A percentile compares a stretch with the other conserved stretches of the same genome.
These are phyloP conservation scores for Paramacrobiotus metropolitanus DNA, from an alignment of 1,140 invertebrate genomes.

Conservation along the genomic window DNA sequence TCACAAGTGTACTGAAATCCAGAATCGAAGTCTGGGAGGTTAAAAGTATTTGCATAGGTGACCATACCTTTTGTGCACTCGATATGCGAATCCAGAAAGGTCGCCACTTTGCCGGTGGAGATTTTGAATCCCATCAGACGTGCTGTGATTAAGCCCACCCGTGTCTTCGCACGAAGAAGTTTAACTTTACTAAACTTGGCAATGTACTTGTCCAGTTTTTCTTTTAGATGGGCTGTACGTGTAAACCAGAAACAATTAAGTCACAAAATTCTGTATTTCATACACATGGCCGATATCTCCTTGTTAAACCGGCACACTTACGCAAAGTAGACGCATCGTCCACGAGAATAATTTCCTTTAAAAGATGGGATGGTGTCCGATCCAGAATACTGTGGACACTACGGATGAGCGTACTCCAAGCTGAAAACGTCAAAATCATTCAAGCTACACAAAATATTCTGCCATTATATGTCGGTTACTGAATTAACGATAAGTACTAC, in stretches of 20 bases:
- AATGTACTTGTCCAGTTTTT: conserved; percentile 39
- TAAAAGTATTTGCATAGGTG: too few relatives aligned
- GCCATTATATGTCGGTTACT: too few relatives aligned
- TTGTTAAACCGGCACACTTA: too few relatives aligned
- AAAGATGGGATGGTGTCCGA: conserved; percentile 42
- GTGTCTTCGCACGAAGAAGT: conserved; percentile 42
- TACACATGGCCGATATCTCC: not conserved
- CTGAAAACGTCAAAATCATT: too few relatives aligned
- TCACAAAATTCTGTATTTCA: not conserved
- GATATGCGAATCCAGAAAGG: conserved; percentile 4
- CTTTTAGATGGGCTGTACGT: conserved; percentile 30
- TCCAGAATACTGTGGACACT: conserved; percentile 72
- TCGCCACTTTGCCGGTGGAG: conserved; percentile 41
- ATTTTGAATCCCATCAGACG: conserved; percentile 61
- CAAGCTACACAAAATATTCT: too few relatives aligned
- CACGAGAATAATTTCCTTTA: conserved; percentile 77
- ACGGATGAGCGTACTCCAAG: conserved; percentile 57
- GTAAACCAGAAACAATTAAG: not conserved
- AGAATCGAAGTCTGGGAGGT: too few relatives aligned
- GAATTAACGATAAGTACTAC: too few relatives aligned
- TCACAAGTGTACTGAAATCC: too few relatives aligned
- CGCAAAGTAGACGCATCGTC: conserved; percentile 72
- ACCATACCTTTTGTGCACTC: conserved; percentile 2
- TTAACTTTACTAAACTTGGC: conserved; percentile 35
- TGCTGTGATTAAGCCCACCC: conserved; percentile 78